A percentile compares a stretch with the other conserved stretches of the same genome.
These are phyloP conservation scores for Knipowitschia caucasica DNA, from an alignment of 2,797 vertebrate species.

Conservation along the genomic window DNA sequence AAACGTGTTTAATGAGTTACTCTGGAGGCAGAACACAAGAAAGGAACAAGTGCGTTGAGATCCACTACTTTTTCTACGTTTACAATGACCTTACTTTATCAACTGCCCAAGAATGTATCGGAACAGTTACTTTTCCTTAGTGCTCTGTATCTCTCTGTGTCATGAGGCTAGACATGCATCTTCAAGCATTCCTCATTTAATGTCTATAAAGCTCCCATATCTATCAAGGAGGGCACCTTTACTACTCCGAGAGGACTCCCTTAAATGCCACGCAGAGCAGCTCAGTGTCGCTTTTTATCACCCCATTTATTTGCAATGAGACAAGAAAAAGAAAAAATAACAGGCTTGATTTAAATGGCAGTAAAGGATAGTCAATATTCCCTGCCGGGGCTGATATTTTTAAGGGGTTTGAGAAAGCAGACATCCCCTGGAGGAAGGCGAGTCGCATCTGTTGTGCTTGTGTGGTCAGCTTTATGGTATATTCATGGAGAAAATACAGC, in stretches of 20 bases:
- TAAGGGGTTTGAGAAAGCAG: conserved; percentile 22
- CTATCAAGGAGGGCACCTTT: conserved; percentile 70
- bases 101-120: background rate
- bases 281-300: conserved; percentile 53
- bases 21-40: too few species aligned
- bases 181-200: conserved; percentile 43
- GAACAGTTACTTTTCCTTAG: conserved; percentile 4
- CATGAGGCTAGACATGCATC: conserved; percentile 22
- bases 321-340: conserved; percentile 65
- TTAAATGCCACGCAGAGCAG: conserved; percentile 67
- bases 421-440: background rate
- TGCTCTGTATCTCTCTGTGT: conserved; percentile 4
- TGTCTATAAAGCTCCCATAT: conserved; percentile 43
- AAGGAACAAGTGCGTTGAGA: background rate
- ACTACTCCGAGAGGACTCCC: conserved; percentile 67
- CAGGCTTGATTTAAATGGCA: conserved; percentile 62
- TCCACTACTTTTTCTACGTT: background rate
- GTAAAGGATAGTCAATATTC: conserved; percentile 60
- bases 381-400: conserved; percentile 26
- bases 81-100: background rate
- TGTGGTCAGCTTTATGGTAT: conserved; percentile 23
- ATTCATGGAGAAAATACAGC: conserved; percentile 33
- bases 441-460: conserved; percentile 18
- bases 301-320: conserved; percentile 55
- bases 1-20: too few species aligned